phyloP scores from a whole-genome alignment of 2,113 vertebrate species.

The Cairina moschata region DNA sequence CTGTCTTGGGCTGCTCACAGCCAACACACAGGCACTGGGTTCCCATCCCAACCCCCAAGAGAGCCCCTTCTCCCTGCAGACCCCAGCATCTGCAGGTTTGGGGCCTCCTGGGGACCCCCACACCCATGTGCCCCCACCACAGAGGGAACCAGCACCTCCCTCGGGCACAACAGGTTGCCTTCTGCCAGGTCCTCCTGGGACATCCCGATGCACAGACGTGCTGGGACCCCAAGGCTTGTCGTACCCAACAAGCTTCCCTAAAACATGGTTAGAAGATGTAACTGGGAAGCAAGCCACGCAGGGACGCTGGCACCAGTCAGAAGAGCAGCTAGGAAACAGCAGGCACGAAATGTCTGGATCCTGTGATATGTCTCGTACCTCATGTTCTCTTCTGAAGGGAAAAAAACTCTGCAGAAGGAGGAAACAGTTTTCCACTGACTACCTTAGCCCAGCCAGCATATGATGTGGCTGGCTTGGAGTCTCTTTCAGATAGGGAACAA shows the following conservation, averaged over 20 bases:
- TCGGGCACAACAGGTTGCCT: not conserved
- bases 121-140: not conserved
- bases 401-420: not conserved
- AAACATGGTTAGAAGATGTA: not conserved
- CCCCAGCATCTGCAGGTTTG: not conserved
- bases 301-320: not conserved
- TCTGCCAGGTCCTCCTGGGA: not conserved
- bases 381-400: not conserved
- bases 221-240: not conserved
- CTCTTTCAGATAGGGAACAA: not conserved
- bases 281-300: not conserved
- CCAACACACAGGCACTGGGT: not conserved
- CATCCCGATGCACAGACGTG: rapidly evolving
- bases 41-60: not conserved
- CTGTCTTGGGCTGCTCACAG: not conserved
- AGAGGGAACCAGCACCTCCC: not conserved
- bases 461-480: not conserved
- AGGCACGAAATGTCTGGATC: not conserved
- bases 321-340: not conserved
- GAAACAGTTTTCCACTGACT: not conserved
- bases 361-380: not conserved
- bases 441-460: not conserved
- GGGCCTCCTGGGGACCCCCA: not conserved
- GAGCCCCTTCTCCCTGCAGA: not conserved
- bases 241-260: not conserved